A percentile compares a stretch with the other conserved stretches of the same genome.
These are phyloP conservation scores for Alosa sapidissima DNA, from an alignment of 2,797 vertebrate genomes.

Conservation along the genomic window DNA sequence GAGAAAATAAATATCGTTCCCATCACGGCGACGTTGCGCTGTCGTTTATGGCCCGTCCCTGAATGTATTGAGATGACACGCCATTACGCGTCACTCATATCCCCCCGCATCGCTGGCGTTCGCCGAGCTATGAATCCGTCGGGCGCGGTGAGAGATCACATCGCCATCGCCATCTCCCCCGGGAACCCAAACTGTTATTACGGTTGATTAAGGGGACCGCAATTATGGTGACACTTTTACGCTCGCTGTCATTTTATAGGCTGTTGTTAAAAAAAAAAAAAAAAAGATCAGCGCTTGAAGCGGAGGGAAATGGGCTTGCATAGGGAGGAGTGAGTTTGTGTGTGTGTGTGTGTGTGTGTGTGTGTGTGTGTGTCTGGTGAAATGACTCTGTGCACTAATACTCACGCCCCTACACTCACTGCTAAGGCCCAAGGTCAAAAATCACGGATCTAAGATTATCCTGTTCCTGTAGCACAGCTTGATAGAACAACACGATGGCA, in stretches of 20 bases:
- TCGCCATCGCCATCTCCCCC: background rate
- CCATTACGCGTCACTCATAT: background rate
- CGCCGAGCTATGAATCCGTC: background rate
- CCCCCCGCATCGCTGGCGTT: background rate
- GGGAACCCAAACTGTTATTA: constrained; percentile 9
- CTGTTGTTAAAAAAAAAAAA: background rate
- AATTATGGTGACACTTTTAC: constrained; percentile 11
- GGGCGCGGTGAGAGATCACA: background rate
- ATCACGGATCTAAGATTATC: too few relatives aligned
- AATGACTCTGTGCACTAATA: too few relatives aligned
- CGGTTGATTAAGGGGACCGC: constrained; percentile 7
- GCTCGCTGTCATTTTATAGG: background rate
- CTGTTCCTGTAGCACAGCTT: too few relatives aligned
- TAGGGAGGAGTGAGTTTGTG: background rate
- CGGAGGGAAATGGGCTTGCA: background rate
- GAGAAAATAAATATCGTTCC: background rate
- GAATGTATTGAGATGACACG: background rate
- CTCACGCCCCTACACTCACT: too few relatives aligned
- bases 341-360: too few relatives aligned
- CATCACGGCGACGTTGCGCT: background rate
- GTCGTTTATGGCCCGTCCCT: background rate
- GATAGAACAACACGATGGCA: too few relatives aligned
- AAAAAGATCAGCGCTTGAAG: background rate
- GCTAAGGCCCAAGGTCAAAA: too few relatives aligned
- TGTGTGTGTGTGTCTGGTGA: too few relatives aligned